phyloP scores from a whole-genome alignment of 2,113 vertebrate species.

The Damaliscus lunatus region DNA sequence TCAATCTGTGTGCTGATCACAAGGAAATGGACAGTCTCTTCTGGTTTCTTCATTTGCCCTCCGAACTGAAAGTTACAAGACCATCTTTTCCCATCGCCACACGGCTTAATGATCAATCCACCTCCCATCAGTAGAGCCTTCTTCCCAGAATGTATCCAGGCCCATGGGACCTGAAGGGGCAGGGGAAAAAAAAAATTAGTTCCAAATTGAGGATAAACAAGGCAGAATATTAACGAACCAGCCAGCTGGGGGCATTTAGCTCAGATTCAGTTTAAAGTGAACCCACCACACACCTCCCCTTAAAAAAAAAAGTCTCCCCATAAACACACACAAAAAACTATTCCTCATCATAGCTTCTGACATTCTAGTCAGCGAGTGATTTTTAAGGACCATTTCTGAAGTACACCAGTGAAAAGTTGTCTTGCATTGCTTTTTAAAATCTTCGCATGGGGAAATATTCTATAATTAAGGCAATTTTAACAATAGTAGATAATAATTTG shows the following conservation, averaged over 20 bases:
- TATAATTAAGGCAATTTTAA: slow-evolving; percentile 84
- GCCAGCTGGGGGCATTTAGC: background rate
- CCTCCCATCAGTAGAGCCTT: background rate
- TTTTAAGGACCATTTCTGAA: background rate
- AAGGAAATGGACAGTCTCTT: background rate
- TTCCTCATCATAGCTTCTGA: background rate
- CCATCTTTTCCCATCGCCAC: background rate
- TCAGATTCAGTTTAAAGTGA: slow-evolving; percentile 25
- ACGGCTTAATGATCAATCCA: slow-evolving; percentile 19
- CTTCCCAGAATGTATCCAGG: background rate
- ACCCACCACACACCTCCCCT: background rate
- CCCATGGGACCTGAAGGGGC: background rate
- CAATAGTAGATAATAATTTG: slow-evolving; percentile 86
- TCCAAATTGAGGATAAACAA: background rate
- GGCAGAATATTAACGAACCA: slow-evolving; percentile 37
- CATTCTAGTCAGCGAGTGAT: background rate
- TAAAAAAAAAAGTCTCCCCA: background rate
- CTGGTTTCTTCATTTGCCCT: slow-evolving; percentile 19
- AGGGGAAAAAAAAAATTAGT: background rate
- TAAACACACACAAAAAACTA: background rate
- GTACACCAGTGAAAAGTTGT: background rate
- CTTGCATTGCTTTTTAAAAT: slow-evolving; percentile 45
- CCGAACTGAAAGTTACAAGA: background rate
- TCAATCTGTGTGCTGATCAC: background rate
- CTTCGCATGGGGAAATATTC: slow-evolving; percentile 80